Percentiles rank a stretch among this genome's conserved stretches.
Conservation (phyloP, 2,888 invertebrate genomes). For the Drosophila mettleri region DNA sequence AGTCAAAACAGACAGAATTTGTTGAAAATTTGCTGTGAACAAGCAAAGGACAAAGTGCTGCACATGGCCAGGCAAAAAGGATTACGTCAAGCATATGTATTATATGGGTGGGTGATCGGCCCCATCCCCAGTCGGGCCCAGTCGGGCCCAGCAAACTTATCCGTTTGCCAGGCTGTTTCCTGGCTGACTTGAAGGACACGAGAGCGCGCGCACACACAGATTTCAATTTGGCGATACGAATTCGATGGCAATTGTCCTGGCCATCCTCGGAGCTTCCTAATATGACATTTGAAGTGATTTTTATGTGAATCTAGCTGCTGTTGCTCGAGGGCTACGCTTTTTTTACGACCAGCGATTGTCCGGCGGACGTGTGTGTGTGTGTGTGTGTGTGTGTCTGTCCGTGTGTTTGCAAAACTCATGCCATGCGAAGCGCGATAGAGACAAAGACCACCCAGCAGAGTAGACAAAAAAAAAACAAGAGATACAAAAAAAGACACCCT, state of each 20-base stretch:
- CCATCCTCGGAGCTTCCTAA: slow-evolving; percentile 61
- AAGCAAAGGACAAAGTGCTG: slow-evolving; percentile 79
- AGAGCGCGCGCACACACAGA: slow-evolving; percentile 70
- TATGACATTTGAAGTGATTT: slow-evolving; percentile 81
- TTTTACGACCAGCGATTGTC: slow-evolving; percentile 67
- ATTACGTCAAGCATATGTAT: slow-evolving; percentile 82
- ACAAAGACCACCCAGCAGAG: slow-evolving; percentile 62
- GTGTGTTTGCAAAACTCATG: slow-evolving; percentile 76
- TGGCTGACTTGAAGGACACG: slow-evolving; percentile 43
- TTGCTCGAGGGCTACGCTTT: slow-evolving; percentile 50
- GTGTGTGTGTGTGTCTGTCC: slow-evolving; percentile 24
- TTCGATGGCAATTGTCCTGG: slow-evolving; percentile 77
- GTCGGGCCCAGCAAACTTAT: slow-evolving; percentile 61
- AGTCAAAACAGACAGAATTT: slow-evolving; percentile 81
- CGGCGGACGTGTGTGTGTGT: slow-evolving; percentile 33
- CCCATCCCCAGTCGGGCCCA: not conserved
- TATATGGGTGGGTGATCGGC: slow-evolving; percentile 61
- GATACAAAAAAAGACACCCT: slow-evolving; percentile 67
- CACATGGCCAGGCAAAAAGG: slow-evolving; percentile 76
- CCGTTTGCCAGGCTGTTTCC: slow-evolving; percentile 60
- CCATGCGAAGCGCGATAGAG: slow-evolving; percentile 61
- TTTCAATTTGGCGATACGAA: slow-evolving; percentile 80
- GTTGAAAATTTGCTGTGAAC: slow-evolving; percentile 78
- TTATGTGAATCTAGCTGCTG: slow-evolving; percentile 81
- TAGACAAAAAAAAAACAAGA: slow-evolving; percentile 29